phyloP scores from a whole-genome alignment of 2,797 vertebrate genomes.

The Eulemur albifrons region DNA sequence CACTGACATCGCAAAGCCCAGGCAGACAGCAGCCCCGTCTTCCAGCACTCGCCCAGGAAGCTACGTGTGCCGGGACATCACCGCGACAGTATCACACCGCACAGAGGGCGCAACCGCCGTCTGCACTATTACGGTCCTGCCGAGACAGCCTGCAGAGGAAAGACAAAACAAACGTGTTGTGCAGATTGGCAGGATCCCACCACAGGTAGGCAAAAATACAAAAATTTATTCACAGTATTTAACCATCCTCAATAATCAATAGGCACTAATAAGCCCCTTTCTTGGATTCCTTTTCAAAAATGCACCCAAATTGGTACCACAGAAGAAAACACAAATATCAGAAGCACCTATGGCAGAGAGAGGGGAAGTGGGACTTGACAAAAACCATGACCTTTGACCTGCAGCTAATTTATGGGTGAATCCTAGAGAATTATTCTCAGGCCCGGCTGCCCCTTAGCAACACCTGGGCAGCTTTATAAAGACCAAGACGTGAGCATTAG shows the following conservation, averaged over 20 bases:
- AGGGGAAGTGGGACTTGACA: not conserved
- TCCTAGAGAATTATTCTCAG: not conserved
- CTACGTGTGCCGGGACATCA: not conserved
- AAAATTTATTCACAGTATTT: not conserved
- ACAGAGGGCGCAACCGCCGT: not conserved
- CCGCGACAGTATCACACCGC: rapidly evolving
- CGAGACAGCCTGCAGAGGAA: not conserved
- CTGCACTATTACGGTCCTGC: rapidly evolving
- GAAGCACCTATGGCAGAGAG: not conserved
- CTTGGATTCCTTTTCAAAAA: not conserved
- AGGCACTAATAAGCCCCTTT: not conserved
- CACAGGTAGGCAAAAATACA: not conserved
- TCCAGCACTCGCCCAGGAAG: not conserved
- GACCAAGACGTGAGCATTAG: not conserved
- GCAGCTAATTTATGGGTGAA: not conserved
- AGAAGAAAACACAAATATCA: not conserved
- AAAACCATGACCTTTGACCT: not conserved
- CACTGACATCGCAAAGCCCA: not conserved
- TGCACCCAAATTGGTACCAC: not conserved
- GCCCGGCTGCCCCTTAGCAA: not conserved
- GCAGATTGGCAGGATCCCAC: not conserved
- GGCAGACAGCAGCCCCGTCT: not conserved
- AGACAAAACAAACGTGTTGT: not conserved
- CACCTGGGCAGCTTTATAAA: not conserved
- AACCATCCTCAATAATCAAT: not conserved